A percentile compares a stretch with the other conserved stretches of the same genome.
These are phyloP conservation scores for Stegodyphus dumicola DNA, from an alignment of 1,140 invertebrate genomes.

Conservation along the genomic window DNA sequence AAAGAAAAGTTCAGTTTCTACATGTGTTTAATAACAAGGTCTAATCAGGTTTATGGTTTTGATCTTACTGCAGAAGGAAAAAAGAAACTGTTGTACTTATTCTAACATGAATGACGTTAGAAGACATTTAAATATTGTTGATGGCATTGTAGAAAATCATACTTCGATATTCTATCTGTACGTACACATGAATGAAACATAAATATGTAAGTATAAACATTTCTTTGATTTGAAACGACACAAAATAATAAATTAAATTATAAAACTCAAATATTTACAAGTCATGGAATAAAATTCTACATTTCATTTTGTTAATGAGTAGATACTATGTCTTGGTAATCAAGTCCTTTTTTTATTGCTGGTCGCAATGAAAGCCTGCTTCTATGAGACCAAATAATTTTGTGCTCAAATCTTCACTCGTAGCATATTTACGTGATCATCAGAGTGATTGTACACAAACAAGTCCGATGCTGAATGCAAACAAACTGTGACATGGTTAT, in stretches of 20 bases:
- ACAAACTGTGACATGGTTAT: neutral
- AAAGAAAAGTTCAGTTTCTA: no score
- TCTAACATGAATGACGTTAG: no score
- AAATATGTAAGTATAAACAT: slow-evolving; percentile 52
- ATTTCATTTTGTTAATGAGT: neutral
- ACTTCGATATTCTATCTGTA: no score
- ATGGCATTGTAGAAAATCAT: no score
- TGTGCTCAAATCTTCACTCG: neutral
- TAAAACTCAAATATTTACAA: slow-evolving; percentile 52
- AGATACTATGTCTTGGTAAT: neutral
- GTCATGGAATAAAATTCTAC: slow-evolving; percentile 8
- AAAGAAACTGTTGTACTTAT: no score
- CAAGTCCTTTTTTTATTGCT: neutral
- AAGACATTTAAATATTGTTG: neutral
- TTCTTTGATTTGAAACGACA: slow-evolving; percentile 49
- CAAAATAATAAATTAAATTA: slow-evolving; percentile 61
- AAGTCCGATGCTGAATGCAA: neutral
- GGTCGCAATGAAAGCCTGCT: neutral
- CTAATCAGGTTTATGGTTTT: no score
- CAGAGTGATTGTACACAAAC: neutral
- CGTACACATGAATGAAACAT: slow-evolving; percentile 13
- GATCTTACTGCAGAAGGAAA: no score
- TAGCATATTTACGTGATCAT: neutral
- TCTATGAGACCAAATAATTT: neutral
- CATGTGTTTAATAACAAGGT: no score